phyloP scores from a whole-genome alignment of 92 coral and sea anemone genomes.

The Porites evermanni region DNA sequence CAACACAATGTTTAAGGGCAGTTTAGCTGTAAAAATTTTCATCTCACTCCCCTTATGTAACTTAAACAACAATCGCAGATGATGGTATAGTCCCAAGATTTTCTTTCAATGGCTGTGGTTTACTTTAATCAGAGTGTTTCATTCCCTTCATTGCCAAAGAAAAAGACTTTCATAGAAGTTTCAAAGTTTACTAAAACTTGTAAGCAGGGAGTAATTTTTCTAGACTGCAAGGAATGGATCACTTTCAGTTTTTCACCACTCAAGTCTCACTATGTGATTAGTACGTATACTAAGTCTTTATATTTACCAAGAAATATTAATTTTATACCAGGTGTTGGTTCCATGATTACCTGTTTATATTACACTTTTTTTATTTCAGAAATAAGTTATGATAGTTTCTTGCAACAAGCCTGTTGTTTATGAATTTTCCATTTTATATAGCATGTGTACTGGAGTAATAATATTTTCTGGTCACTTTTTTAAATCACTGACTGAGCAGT shows the following conservation, averaged over 20 bases:
- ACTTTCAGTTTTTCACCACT: neutral
- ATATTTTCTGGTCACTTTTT: too few species aligned
- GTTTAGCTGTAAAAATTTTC: neutral
- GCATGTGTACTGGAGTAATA: too few species aligned
- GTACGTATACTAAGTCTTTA: conserved; percentile 2
- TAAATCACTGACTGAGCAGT: too few species aligned
- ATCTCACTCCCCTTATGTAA: neutral
- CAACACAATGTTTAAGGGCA: conserved; percentile 39
- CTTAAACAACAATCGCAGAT: too few species aligned
- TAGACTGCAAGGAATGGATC: neutral
- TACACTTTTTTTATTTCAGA: too few species aligned
- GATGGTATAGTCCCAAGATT: neutral
- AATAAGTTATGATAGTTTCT: too few species aligned
- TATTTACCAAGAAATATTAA: neutral
- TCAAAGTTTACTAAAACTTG: conserved; percentile 17
- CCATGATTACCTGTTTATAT: neutral
- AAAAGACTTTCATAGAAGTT: conserved; percentile 21
- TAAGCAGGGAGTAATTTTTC: conserved; percentile 15
- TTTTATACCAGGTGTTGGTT: too few species aligned
- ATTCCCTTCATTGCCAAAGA: conserved; percentile 22
- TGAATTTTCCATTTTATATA: too few species aligned
- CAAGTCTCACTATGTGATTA: conserved; percentile 3
- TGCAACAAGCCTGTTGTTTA: too few species aligned
- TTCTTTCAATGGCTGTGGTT: conserved; percentile 11
- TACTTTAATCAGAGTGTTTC: conserved; percentile 2